Evolutionary conservation across 1,140 invertebrate genomes (phyloP).

Genomic region (Drosophila arawakana): DNA sequence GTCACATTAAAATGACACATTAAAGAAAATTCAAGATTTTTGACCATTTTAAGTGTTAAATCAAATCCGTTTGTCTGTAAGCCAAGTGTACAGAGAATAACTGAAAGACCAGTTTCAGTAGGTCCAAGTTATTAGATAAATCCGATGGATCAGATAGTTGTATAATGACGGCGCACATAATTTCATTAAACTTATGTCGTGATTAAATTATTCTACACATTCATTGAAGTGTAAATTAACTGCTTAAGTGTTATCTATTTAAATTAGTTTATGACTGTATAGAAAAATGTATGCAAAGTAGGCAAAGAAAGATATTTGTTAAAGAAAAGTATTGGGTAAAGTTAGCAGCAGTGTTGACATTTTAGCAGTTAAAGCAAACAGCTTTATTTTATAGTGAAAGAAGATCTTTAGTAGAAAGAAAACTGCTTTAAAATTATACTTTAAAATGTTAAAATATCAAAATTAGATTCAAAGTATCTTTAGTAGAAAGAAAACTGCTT

Average conservation of each 20-base stretch:
- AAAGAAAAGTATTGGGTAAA: too few relatives aligned
- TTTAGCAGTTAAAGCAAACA: too few relatives aligned
- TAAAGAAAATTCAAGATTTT: not conserved
- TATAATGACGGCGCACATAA: conserved; percentile 2
- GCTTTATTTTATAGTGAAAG: too few relatives aligned
- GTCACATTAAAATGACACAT: not conserved
- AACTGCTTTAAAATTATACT: too few relatives aligned
- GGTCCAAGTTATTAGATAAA: not conserved
- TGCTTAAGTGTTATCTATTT: conserved; percentile 3
- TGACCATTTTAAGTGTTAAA: not conserved
- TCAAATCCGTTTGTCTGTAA: not conserved
- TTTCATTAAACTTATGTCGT: conserved; percentile 27
- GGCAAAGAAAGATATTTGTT: too few relatives aligned
- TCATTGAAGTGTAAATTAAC: not conserved
- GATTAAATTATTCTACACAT: conserved; percentile 10
- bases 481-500: too few relatives aligned
- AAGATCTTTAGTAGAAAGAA: too few relatives aligned
- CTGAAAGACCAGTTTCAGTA: not conserved
- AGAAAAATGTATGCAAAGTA: too few relatives aligned
- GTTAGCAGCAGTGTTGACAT: too few relatives aligned
- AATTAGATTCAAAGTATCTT: too few relatives aligned
- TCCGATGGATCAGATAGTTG: not conserved
- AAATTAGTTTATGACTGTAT: not conserved
- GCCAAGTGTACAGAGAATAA: not conserved
- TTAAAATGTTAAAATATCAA: too few relatives aligned